These are phyloP conservation scores for Bombycilla garrulus DNA, from an alignment of 2,113 vertebrate species.

Conservation along the genomic window DNA sequence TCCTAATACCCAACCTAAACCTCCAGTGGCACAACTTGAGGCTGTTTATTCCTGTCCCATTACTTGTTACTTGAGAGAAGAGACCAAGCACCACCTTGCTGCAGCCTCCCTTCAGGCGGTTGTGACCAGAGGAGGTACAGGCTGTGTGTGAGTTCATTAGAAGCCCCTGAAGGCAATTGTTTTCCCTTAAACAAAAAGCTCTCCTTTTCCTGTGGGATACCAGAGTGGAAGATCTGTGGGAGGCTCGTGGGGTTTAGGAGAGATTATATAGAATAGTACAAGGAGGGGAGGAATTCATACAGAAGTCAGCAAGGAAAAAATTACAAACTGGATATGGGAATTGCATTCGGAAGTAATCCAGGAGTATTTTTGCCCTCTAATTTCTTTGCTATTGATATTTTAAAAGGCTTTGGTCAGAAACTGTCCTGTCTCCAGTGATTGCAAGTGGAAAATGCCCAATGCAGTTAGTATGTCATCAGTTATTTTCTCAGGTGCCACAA, in stretches of 20 bases:
- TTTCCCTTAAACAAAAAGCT: background rate
- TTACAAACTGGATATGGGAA: background rate
- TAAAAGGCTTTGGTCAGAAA: background rate
- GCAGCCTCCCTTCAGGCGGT: background rate
- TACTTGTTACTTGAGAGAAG: background rate
- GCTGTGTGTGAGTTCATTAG: background rate
- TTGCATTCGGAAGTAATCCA: background rate
- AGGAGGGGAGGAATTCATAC: background rate
- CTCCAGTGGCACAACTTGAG: background rate
- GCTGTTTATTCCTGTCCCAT: background rate
- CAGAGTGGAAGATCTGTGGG: background rate
- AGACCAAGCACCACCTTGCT: background rate
- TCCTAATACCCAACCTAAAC: background rate
- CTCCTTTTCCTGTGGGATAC: background rate
- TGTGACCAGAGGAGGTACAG: background rate
- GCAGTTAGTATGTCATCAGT: background rate
- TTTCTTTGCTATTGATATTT: background rate
- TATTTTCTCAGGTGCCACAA: background rate
- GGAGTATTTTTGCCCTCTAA: rapidly evolving
- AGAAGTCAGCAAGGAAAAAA: background rate
- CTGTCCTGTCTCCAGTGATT: background rate
- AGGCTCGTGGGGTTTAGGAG: background rate
- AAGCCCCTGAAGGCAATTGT: background rate
- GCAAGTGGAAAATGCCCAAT: background rate
- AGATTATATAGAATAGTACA: background rate